Conservation (phyloP, 2,113 vertebrate species). For the Neodontobutis hainanensis region DNA sequence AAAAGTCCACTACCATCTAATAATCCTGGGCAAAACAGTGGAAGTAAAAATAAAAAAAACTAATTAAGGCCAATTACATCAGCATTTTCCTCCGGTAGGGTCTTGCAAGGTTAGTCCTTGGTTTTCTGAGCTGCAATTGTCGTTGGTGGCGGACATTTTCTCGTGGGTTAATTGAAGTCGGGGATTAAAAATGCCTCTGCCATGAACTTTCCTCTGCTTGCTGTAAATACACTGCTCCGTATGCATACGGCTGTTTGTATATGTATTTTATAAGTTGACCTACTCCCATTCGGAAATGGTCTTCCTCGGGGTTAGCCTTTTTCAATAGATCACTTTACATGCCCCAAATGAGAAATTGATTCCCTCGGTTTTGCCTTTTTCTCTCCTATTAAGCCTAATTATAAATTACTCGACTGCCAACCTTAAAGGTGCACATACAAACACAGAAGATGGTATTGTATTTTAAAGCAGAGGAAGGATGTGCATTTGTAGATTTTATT, state of each 20-base stretch:
- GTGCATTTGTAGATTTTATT: constrained; percentile 3
- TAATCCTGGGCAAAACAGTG: constrained; percentile 20
- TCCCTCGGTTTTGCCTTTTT: constrained; percentile 48
- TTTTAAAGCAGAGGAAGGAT: constrained; percentile 3
- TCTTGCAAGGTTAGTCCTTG: constrained; percentile 29
- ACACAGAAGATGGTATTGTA: constrained; percentile 25
- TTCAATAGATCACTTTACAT: constrained; percentile 68
- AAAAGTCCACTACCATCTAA: not conserved
- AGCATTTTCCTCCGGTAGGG: constrained; percentile 22
- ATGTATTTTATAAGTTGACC: constrained; percentile 30
- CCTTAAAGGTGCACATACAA: constrained; percentile 35
- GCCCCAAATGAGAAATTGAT: constrained; percentile 72
- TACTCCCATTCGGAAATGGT: constrained; percentile 53
- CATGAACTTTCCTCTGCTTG: constrained; percentile 47
- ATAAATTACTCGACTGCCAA: constrained; percentile 55
- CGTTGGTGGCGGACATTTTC: constrained; percentile 49
- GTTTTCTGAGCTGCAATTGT: constrained; percentile 57
- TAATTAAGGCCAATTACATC: constrained; percentile 46
- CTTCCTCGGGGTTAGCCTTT: constrained; percentile 46
- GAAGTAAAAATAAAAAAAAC: constrained; percentile 23
- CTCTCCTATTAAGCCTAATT: constrained; percentile 62
- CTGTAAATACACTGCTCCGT: constrained; percentile 43
- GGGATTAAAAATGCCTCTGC: constrained; percentile 57
- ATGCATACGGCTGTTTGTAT: constrained; percentile 3
- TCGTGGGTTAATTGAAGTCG: constrained; percentile 72